Evolutionary conservation across 2,888 invertebrate genomes (phyloP).

Genomic region (Polymixis lichenea): DNA sequence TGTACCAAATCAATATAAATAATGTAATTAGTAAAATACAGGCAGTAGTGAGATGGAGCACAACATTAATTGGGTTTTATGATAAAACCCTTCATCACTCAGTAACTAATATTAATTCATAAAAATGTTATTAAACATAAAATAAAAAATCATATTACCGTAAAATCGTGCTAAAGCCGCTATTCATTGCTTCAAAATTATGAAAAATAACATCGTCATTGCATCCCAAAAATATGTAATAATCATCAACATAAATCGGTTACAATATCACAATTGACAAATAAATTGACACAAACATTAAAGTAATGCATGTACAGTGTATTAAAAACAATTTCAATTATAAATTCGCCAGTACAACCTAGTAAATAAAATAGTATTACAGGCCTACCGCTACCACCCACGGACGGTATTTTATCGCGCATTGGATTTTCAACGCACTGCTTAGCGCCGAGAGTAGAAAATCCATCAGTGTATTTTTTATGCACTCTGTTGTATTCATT

Average conservation of each 20-base stretch:
- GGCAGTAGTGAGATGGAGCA: slow-evolving; percentile 19
- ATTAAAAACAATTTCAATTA: background rate
- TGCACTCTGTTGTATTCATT: no score
- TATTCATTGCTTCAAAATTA: slow-evolving; percentile 34
- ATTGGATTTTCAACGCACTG: no score
- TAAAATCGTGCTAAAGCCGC: slow-evolving; percentile 9
- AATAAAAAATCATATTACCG: background rate
- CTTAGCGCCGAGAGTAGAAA: no score
- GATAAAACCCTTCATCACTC: background rate
- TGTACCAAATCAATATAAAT: background rate
- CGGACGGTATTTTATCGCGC: no score
- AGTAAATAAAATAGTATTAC: background rate
- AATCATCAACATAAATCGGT: background rate
- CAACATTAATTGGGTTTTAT: background rate
- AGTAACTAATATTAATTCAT: slow-evolving; percentile 6
- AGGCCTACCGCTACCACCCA: background rate
- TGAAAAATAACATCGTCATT: no score
- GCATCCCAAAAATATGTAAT: background rate
- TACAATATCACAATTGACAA: background rate
- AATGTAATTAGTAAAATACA: background rate
- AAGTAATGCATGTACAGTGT: slow-evolving; percentile 19
- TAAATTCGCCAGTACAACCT: background rate
- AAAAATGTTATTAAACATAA: background rate
- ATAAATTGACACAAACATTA: background rate
- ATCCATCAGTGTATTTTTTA: no score